Conservation (phyloP, 2,113 vertebrate genomes). For the Ochotona princeps region DNA sequence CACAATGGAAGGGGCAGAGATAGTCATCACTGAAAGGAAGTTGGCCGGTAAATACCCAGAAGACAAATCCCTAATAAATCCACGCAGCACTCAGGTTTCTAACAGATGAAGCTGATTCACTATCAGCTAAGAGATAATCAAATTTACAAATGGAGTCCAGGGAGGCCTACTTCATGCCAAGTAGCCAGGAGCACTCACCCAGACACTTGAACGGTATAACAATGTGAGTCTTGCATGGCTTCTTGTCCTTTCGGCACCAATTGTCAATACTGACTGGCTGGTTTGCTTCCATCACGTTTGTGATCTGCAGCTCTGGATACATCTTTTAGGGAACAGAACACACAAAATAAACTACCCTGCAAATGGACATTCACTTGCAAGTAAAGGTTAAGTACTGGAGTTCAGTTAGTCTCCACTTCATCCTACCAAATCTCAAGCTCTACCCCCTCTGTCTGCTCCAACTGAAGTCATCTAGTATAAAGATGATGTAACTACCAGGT, state of each 20-base stretch:
- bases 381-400: neutral
- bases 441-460: neutral
- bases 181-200: conserved; percentile 87
- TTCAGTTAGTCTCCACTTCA: neutral
- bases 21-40: neutral
- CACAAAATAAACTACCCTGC: neutral
- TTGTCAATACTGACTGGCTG: conserved; percentile 93
- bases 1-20: neutral
- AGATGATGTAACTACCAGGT: neutral
- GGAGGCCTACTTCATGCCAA: neutral
- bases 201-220: conserved; percentile 97
- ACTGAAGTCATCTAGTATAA: neutral
- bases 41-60: neutral
- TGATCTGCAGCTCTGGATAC: conserved; percentile 97
- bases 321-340: conserved; percentile 86
- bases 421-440: neutral
- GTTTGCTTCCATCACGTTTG: conserved; percentile 97
- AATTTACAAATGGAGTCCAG: neutral
- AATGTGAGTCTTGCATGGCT: conserved; percentile 93
- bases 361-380: neutral
- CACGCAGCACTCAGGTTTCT: neutral
- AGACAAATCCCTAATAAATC: neutral
- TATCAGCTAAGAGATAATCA: neutral
- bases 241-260: conserved; percentile 96
- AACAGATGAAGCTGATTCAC: neutral